A percentile compares a stretch with the other conserved stretches of the same genome.
Conservation (phyloP, 2,113 vertebrate species). For the Crotalus viridis region DNA sequence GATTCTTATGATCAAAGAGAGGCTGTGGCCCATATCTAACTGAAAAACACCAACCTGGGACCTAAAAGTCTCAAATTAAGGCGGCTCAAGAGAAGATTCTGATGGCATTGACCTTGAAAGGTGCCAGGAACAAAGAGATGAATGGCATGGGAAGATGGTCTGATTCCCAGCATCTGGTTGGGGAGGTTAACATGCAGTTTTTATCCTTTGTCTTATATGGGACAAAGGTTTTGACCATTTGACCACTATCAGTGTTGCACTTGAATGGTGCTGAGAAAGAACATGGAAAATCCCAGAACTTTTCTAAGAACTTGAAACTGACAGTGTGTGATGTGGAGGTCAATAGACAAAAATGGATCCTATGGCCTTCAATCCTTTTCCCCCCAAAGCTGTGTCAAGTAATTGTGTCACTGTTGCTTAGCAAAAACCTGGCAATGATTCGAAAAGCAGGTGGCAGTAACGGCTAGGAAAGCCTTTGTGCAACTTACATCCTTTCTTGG, state of each 20-base stretch:
- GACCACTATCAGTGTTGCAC: background rate
- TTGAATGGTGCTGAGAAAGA: background rate
- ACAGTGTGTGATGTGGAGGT: background rate
- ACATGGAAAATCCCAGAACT: background rate
- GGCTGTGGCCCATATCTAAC: no score
- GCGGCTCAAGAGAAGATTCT: no score
- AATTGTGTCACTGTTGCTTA: background rate
- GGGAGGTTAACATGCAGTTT: background rate
- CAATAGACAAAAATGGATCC: background rate
- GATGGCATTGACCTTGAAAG: background rate
- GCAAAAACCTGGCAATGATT: background rate
- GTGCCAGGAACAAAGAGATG: background rate
- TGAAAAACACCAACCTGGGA: background rate
- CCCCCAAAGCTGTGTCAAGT: background rate
- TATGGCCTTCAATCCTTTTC: background rate
- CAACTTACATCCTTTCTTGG: background rate
- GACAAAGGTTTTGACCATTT: background rate
- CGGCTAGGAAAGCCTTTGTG: background rate
- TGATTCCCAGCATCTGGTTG: background rate
- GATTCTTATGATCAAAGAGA: background rate
- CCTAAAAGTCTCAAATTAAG: background rate
- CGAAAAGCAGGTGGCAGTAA: background rate
- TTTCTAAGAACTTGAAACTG: background rate
- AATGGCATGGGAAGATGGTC: background rate
- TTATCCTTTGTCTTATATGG: background rate